Base-by-base conservation (phyloP, 2,113 vertebrate species). In the Eretmochelys imbricata region DNA sequence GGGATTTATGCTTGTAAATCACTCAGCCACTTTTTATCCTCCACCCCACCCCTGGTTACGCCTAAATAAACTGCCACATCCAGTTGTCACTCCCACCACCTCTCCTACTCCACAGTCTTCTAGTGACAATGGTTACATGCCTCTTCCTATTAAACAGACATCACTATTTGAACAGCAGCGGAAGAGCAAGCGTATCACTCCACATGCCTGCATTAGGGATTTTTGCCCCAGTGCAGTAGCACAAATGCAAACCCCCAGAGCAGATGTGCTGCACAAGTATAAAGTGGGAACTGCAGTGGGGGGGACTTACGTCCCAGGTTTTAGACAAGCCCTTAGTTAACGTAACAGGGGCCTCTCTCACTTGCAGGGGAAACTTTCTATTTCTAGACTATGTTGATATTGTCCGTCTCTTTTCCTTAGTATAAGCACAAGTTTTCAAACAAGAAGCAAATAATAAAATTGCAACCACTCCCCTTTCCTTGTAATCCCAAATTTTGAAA, bases 291-390 rank as follows among this genome's bases (percentile, higher is more conserved):
- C n/a, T 19, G 17, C 8, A 10, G 10, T 20, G 2, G 8, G 53
- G n/a, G 65, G 5, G n/a, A 38, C 65, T 38, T 38, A 9, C 35
- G 8, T 35, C 62, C 62, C 35, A 8, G 14, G 14, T n/a, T 69
- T 69, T n/a, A 69, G 55, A 31, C 78, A 62, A 24, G n/a, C 48
- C 51, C 51, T 46, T 27, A 0, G 0, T 14, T 87, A 25, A 35
- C 3, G 2, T 2, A 6, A 54, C 85, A 65, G 89, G 88, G 55
- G 75, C 86, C 83, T 90, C 94, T 95, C 91, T 91, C 92, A 85
- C 89, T 89, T 8, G 94, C 94, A 90, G 90, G 35, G 91, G 82
- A 48, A 78, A 81, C 1, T 19, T 7, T 0, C 22, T 1, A 10
- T 9, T 78, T 80, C 54, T 16, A 14, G 24, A 29, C 6, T 7